Evolutionary conservation across 2,113 vertebrate genomes (phyloP).

Genomic region (Sinocyclocheilus anshuiensis): DNA sequence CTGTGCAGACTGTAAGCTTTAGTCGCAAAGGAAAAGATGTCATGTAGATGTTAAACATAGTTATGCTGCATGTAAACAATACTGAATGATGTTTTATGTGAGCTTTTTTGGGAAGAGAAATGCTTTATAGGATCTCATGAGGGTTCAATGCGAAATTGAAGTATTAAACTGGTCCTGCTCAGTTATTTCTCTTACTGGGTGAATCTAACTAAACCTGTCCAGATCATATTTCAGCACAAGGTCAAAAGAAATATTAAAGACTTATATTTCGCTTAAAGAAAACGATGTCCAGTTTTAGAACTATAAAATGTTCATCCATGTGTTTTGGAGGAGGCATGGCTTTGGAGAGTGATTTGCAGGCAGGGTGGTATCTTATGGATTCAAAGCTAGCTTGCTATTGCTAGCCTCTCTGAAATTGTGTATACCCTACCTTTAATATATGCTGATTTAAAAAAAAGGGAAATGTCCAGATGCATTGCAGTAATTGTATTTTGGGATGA

Average conservation of each 20-base stretch:
- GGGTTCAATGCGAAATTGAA: background rate
- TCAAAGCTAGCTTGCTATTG: too few species aligned
- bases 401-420: too few species aligned
- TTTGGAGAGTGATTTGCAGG: too few species aligned
- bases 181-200: background rate
- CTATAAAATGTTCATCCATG: background rate
- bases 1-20: background rate
- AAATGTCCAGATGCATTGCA: background rate
- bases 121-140: background rate
- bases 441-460: background rate
- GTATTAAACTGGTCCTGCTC: background rate
- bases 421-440: background rate
- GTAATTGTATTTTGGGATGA: background rate
- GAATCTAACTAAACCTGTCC: background rate
- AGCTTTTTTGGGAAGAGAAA: background rate
- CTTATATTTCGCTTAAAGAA: background rate
- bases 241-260: background rate
- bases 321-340: too few species aligned
- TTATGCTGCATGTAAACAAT: background rate
- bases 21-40: background rate
- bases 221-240: background rate
- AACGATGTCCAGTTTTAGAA: background rate
- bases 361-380: too few species aligned
- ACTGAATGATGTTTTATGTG: constrained; percentile 4
- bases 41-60: constrained; percentile 1